Evolutionary conservation across 2,888 invertebrate species (phyloP), one percentile per base, ranked within the genome.

Genomic region (Meteorus colon): DNA sequence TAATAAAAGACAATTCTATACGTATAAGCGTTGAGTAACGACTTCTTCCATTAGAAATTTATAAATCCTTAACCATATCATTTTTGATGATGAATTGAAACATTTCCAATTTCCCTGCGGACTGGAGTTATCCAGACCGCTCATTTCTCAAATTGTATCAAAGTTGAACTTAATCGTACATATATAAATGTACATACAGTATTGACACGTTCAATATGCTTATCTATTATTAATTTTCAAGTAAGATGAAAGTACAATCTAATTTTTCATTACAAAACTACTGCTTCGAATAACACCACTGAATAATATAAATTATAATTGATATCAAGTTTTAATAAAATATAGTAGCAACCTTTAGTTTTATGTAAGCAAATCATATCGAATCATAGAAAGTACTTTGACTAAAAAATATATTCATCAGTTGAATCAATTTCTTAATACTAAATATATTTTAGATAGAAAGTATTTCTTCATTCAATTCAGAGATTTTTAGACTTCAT

Each of bases 1-100:
- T 24, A 77, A 74, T 73, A 69, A 75, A 80, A 78, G 55, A 74
- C 70, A 24, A 48, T 68, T 51, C 68, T 75, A 14, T 59, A 77
- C 69, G 68, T 77, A n/a, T 37, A 77, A 69, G 63, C 70, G 51
- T 67, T n/a, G 41, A 51, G 59, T 55, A 62, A 59, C 34, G 14
- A 72, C 48, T 37, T 37, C 73, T 37, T n/a, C 55, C 19, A 34
- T 60, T 68, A 19, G n/a, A 55, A 55, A 55, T 37, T 37, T 65
- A 41, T 37, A 19, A 65, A 41, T 37, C 19, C 14, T 34, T 70
- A 37, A 8, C 29, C 14, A 24, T 51, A 51, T 48, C 19, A 34
- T 59, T 55, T 70, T 41, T 41, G 12, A 41, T 24, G 60, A 60
- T 48, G 48, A 16, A 6, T 55, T 19, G 1, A 4, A 51, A 63